Conservation (phyloP, 2,797 vertebrate genomes). For the Spatula clypeata region DNA sequence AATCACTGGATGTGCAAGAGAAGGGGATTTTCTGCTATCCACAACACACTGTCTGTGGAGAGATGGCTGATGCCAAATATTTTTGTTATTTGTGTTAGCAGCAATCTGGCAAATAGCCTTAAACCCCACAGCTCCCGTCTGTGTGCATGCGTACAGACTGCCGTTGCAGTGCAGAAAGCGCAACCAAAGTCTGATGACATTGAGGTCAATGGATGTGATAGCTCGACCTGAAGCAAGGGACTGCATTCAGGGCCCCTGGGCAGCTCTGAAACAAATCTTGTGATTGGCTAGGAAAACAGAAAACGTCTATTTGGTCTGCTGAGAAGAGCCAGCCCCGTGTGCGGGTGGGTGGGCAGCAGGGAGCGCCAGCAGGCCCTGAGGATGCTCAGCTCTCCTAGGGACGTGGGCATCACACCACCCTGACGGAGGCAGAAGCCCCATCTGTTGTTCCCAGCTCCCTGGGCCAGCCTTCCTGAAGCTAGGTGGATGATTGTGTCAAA, state of each 20-base stretch:
- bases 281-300: neutral
- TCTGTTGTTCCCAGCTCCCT: neutral
- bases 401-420: neutral
- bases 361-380: neutral
- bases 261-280: neutral
- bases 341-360: neutral
- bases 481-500: neutral
- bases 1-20: neutral
- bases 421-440: neutral
- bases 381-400: neutral
- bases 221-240: neutral
- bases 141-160: neutral
- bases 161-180: neutral
- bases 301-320: fast-evolving
- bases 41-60: neutral
- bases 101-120: neutral
- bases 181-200: neutral
- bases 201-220: neutral
- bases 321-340: neutral
- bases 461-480: neutral
- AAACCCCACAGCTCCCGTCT: neutral
- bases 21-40: neutral
- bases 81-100: neutral
- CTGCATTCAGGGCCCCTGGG: fast-evolving
- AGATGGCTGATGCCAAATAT: neutral